Evolutionary conservation across 2,797 vertebrate species (phyloP).

Genomic region (Graptemys geographica): DNA sequence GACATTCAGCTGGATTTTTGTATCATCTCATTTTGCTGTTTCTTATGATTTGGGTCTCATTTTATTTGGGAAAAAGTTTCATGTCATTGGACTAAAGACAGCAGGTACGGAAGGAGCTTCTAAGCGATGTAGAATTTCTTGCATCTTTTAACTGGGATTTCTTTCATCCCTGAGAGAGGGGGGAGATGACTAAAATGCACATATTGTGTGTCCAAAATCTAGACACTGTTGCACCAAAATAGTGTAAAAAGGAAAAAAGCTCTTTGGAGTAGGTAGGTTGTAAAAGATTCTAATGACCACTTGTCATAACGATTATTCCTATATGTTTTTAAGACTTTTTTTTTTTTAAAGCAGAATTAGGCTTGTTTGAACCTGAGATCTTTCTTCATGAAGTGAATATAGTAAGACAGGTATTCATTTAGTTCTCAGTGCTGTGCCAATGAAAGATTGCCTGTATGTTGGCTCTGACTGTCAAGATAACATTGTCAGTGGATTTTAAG

Average conservation of each 20-base stretch:
- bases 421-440: accelerated
- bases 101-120: not conserved
- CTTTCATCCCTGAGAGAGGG: too few relatives aligned
- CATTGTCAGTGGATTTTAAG: constrained; percentile 12
- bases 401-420: not conserved
- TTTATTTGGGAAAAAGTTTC: not conserved
- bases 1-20: not conserved
- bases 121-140: not conserved
- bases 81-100: not conserved
- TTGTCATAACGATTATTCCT: constrained; percentile 5
- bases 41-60: not conserved
- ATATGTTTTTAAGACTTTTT: not conserved
- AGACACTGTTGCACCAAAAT: not conserved
- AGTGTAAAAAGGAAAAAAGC: not conserved
- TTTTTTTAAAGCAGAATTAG: accelerated
- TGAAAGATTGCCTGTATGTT: not conserved
- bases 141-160: not conserved
- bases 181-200: not conserved
- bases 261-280: not conserved
- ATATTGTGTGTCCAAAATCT: accelerated
- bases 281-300: not conserved
- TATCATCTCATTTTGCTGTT: not conserved
- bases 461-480: not conserved
- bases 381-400: not conserved
- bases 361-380: accelerated